These are phyloP conservation scores for Arizona elegans DNA, from an alignment of 2,113 vertebrate genomes.

Conservation along the genomic window DNA sequence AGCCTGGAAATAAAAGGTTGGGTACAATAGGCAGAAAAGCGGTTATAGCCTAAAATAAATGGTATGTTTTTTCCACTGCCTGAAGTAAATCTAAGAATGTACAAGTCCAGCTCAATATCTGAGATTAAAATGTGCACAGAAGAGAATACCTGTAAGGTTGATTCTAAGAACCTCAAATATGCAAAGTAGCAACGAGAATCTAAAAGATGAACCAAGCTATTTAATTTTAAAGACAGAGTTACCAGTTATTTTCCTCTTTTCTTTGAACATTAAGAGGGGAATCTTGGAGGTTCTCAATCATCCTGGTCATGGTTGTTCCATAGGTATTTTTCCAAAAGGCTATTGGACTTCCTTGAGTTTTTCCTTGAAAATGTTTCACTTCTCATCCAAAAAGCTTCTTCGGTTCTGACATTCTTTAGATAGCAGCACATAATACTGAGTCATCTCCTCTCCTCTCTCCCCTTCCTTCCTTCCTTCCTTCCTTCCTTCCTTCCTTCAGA, in stretches of 20 bases:
- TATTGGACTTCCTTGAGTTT: background rate
- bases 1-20: background rate
- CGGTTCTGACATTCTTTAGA: background rate
- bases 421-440: background rate
- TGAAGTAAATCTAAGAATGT: background rate
- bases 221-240: background rate
- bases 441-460: background rate
- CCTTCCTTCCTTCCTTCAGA: constrained; percentile 55
- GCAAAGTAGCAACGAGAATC: background rate
- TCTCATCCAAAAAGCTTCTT: background rate
- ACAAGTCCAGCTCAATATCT: background rate
- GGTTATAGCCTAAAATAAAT: background rate
- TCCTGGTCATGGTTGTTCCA: background rate
- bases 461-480: too few relatives aligned
- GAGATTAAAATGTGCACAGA: background rate
- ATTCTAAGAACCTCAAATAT: background rate
- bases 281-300: background rate
- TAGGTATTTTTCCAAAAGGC: background rate
- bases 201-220: background rate
- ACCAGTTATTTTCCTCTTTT: background rate
- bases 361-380: background rate
- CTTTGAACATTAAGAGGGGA: background rate
- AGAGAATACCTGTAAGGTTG: background rate
- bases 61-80: background rate
- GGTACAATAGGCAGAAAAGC: background rate